Evolutionary conservation across 2,888 invertebrate species (phyloP), one percentile per base, ranked within the genome.

Genomic region (Lasioglossum lativentre): DNA sequence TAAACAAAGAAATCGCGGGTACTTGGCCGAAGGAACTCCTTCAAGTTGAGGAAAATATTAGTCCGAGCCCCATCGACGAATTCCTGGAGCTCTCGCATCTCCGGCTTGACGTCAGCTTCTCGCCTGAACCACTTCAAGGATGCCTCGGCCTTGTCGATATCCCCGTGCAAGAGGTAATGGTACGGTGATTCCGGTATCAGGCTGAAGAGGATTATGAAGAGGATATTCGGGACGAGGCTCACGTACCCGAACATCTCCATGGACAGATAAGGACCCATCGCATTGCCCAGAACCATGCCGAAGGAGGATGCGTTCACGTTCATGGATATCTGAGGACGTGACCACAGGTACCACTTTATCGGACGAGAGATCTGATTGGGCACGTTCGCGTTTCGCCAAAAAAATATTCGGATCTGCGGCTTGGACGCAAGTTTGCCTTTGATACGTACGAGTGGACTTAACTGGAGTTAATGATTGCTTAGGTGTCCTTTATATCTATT

Each of bases 121-220:
- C 92, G 89, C 71, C 92, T 91, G 66, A 93, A 94, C 95, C 95
- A 95, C 59, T 90, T 90, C 59, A 95, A 89, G n/a, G 95, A 94
- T 73, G 91, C 88, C 80, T 94, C 94, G 14, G 95, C 95, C 59
- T 92, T 90, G 66, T 88, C 89, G 38, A 92, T 63, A 45, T 94
- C 82, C n/a, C 92, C 93, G 5, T 87, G 90, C 47, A 91, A 86
- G 27, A 94, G 89, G 83, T 94, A 90, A 86, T 94, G 92, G 85
- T 95, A 93, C n/a, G 95, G 95, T n/a, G 95, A 94, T 83, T 95
- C 95, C 19, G 95, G 95, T 78, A 94, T 92, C 70, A 93, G 47
- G 8, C 92, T 90, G 90, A 95, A 94, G 47, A 94, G 86, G 38
- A 91, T 78, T 34, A 94, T 87, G 88, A 94, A 95, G 70, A 93